Evolutionary conservation across 2,797 vertebrate species (phyloP), one percentile per base, ranked within the genome.

Genomic region (Erethizon dorsatum): DNA sequence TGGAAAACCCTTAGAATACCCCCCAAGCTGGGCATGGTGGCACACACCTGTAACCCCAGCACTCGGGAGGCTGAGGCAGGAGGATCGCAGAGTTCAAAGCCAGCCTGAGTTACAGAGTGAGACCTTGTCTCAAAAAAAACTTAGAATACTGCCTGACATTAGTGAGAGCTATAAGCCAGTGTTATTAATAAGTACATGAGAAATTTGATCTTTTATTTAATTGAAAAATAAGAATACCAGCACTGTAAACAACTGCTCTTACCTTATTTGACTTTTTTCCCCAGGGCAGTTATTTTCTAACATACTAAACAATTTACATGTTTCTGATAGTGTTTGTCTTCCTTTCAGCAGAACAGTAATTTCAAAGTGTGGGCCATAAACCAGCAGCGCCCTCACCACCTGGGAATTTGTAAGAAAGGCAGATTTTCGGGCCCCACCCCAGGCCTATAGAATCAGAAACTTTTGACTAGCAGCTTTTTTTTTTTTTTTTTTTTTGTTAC

Each of bases 181-280:
- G 6, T 82, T 67, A 57, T 22, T 61, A 26, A 41, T 41, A 41
- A 41, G 52, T 59, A 13, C 31, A 56, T 57, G 11, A 22, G 37
- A 82, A 87, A 67, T 41, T 78, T 87, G 67, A 11, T 86, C 5
- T 88, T 83, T 93, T 83, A 78, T 92, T 86, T 95, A 73, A 71
- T 87, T 78, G 75, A 73, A 92, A 69, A 75, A 31, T 71, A 63
- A 57, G 73, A 91, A 57, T 77, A 90, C 20, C 47, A 65, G 20
- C 31, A 86, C 41, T 71, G 24, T 82, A 59, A 83, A 91, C 15
- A 92, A 41, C 77, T 83, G 37, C 41, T 90, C 28, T 92, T 75
- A 41, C 18, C 13, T 54, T 83, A 57, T 13, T 56, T 45, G 50
- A 6, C 20, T 67, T 84, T 69, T 37, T 83, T 59, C 37, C 22